These are phyloP conservation scores for Kradibia gibbosae DNA, from an alignment of 1,140 invertebrate genomes.

Conservation along the genomic window DNA sequence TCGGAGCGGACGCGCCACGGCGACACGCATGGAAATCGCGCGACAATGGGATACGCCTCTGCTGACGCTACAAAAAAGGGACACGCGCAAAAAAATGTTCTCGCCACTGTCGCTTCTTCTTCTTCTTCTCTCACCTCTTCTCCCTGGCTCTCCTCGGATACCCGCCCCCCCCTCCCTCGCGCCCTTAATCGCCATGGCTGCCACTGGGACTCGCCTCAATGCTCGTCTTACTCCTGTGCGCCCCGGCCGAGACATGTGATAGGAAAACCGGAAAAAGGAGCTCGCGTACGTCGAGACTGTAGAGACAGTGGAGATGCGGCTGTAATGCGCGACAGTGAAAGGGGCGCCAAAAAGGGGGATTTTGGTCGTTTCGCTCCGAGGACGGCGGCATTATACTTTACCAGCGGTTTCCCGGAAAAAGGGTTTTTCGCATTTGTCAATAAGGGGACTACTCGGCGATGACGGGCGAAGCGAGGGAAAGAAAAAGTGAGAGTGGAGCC, in stretches of 20 bases:
- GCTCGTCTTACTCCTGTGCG: background rate
- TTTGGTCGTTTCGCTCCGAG: background rate
- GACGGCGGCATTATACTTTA: background rate
- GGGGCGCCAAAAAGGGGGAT: constrained; percentile 33
- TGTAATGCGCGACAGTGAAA: background rate
- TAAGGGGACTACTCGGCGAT: background rate
- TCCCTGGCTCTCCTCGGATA: background rate
- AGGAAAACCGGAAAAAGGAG: constrained; percentile 33
- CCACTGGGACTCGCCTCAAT: too few relatives aligned
- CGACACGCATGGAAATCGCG: constrained; percentile 42
- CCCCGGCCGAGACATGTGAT: background rate
- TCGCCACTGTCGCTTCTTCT: background rate
- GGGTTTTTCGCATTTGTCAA: constrained; percentile 47
- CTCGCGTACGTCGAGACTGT: background rate
- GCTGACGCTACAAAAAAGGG: background rate
- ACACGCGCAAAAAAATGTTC: constrained; percentile 35
- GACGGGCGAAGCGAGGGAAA: background rate
- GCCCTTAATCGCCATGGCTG: background rate
- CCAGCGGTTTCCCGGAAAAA: constrained; percentile 52
- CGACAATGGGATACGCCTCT: constrained; percentile 37
- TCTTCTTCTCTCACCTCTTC: background rate
- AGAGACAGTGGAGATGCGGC: background rate
- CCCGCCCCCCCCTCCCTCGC: background rate
- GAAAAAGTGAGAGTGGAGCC: background rate
- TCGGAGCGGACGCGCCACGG: background rate